Conservation (phyloP, 2,797 vertebrate species). For the Sardinella longiceps region DNA sequence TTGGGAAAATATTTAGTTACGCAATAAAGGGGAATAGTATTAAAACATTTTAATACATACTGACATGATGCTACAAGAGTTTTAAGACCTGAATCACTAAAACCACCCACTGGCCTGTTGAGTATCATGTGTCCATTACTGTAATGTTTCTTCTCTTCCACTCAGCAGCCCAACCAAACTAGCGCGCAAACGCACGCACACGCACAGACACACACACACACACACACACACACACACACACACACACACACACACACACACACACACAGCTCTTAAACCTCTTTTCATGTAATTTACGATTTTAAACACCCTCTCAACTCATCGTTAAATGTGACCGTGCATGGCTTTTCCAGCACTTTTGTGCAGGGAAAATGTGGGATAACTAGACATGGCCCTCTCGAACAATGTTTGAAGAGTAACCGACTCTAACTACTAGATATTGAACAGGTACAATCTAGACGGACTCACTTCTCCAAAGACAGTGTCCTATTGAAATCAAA, state of each 20-base stretch:
- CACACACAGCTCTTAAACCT: constrained; percentile 11
- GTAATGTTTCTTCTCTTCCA: not conserved
- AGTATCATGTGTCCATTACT: not conserved
- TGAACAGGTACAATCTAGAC: constrained; percentile 64
- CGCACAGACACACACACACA: not conserved
- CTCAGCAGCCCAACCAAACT: not conserved
- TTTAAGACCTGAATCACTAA: not conserved
- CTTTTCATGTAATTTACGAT: constrained; percentile 17
- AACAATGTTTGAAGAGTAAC: constrained; percentile 28
- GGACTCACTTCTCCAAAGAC: constrained; percentile 72
- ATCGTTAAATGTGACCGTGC: constrained; percentile 14
- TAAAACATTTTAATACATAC: too few relatives aligned
- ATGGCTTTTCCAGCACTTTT: constrained; percentile 14
- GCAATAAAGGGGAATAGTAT: too few relatives aligned
- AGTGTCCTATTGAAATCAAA: constrained; percentile 83
- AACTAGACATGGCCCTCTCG: constrained; percentile 15
- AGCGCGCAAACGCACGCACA: not conserved
- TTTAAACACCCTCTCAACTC: constrained; percentile 18
- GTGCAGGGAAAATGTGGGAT: constrained; percentile 9
- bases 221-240: not conserved
- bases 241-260: not conserved
- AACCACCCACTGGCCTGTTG: not conserved
- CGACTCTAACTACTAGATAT: constrained; percentile 66
- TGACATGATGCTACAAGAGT: not conserved
- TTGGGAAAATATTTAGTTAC: too few relatives aligned